Conservation (phyloP, 2,113 vertebrate species). For the Hiodon tergisus region DNA sequence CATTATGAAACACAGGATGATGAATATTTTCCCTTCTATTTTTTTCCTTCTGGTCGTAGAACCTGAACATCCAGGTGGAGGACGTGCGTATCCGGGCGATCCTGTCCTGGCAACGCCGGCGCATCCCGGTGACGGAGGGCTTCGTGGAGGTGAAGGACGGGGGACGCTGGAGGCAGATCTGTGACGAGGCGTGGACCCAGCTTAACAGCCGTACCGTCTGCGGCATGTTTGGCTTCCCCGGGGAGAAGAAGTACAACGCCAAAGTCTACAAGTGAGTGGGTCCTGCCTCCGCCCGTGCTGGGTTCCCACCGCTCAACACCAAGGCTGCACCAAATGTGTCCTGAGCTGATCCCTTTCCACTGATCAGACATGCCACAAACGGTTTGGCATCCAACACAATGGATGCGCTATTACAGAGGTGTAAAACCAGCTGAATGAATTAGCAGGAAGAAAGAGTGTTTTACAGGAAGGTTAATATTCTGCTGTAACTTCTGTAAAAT, state of each 20-base stretch:
- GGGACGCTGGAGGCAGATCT: constrained; percentile 88
- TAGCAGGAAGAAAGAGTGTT: neutral
- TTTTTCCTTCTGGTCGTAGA: constrained; percentile 46
- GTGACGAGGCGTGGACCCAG: constrained; percentile 72
- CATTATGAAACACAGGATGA: too few species aligned
- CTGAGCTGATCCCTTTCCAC: too few species aligned
- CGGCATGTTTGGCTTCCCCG: constrained; percentile 91
- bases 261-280: constrained; percentile 86
- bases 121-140: constrained; percentile 81
- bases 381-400: too few species aligned
- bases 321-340: too few species aligned
- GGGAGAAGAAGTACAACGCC: constrained; percentile 75
- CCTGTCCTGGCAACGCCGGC: constrained; percentile 74
- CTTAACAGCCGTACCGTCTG: constrained; percentile 83
- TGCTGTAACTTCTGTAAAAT: too few species aligned
- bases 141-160: constrained; percentile 87
- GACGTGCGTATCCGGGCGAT: constrained; percentile 82
- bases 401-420: too few species aligned
- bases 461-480: too few species aligned
- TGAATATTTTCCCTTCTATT: neutral
- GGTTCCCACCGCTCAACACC: too few species aligned
- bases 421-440: neutral
- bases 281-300: too few species aligned
- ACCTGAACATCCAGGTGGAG: constrained; percentile 81
- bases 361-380: too few species aligned